Evolutionary conservation across 2,888 invertebrate genomes (phyloP), one percentile per base, ranked within the genome.

Genomic region (Beris morrisii): DNA sequence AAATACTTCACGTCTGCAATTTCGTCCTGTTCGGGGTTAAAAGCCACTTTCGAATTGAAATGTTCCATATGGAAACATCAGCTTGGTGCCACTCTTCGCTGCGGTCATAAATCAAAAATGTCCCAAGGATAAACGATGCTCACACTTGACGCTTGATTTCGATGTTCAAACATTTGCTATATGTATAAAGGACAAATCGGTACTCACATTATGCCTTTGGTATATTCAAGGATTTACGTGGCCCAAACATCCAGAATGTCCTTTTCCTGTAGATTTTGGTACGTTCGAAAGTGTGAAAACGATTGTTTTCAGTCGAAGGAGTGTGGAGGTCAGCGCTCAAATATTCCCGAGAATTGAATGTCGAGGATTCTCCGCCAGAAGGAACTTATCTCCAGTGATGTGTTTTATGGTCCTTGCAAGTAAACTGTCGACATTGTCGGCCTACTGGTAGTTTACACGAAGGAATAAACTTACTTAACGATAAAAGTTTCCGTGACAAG

Each of bases 401-500:
- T 64, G 15, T 64, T 67, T 67, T 67, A 67, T 57, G 57, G 56
- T 32, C 64, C 52, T 64, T 64, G 64, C 53, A 22, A 53, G 64
- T 58, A 67, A 67, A 67, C 57, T 67, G 66, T 61, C 66, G 46
- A 56, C 66, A 54, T 59, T 66, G 58, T 58, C 59, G 48, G 54
- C 46, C 38, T 15, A 38, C 38, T 50, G 9, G 38, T 61, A 43
- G 61, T 50, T 61, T 61, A 64, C 53, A 64, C 53, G 64, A 64
- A 57, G 58, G 57, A 68, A 65, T 65, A 61, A 65, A 68, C 65
- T 68, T 68, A 52, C 53, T 63, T 66, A 66, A 68, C 65, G 63
- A 68, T 66, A 68, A 68, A 68, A 68, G 58, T 68, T 65, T 68
- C 57, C 68, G 61, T 65, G 65, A 68, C 65, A 68, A 64, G 65